Evolutionary conservation across 2,113 vertebrate genomes (phyloP).

Genomic region (Telmatochromis sp.): DNA sequence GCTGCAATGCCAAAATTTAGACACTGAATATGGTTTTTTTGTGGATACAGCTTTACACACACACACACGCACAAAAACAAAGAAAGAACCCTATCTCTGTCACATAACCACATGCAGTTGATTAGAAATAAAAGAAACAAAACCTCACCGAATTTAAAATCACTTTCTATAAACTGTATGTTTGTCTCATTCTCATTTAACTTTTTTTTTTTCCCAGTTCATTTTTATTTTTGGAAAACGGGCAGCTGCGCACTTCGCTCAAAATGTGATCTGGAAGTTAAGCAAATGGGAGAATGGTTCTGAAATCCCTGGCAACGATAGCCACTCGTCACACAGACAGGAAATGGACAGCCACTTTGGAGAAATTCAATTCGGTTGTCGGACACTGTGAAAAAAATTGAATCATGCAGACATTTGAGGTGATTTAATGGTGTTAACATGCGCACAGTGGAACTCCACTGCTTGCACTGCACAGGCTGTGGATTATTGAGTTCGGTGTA

Average conservation of each 20-base stretch:
- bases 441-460: slow-evolving; percentile 49
- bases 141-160: neutral
- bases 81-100: neutral
- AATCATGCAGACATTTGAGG: slow-evolving; percentile 72
- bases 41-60: neutral
- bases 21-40: neutral
- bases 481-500: slow-evolving; percentile 65
- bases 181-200: neutral
- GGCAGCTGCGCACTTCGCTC: neutral
- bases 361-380: slow-evolving; percentile 71
- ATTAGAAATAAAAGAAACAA: neutral
- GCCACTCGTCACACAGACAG: slow-evolving; percentile 68
- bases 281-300: slow-evolving; percentile 52
- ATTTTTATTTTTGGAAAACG: slow-evolving; percentile 10
- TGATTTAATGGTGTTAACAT: slow-evolving; percentile 74
- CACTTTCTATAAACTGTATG: neutral
- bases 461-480: slow-evolving; percentile 46
- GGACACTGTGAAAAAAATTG: slow-evolving; percentile 69
- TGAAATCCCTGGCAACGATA: slow-evolving; percentile 45
- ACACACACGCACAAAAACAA: neutral
- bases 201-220: neutral
- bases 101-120: neutral
- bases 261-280: slow-evolving; percentile 49
- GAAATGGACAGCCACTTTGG: slow-evolving; percentile 75
- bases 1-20: slow-evolving; percentile 28